Base-by-base conservation (phyloP, 2,113 vertebrate genomes). In the Elachura formosa region DNA sequence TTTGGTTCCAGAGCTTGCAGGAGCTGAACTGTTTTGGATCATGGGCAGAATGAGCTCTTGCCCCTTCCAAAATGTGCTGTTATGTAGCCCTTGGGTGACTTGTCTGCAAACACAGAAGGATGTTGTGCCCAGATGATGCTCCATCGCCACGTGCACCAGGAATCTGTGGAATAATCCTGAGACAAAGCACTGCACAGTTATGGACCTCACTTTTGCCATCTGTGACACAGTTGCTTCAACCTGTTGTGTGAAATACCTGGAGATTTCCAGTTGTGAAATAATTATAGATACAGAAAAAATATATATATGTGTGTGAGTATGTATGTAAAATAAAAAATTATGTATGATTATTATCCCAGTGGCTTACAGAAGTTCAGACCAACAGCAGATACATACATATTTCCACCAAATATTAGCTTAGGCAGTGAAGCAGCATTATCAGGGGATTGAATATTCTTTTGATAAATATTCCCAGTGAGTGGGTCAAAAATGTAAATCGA, bases 401-500 rank as follows among this genome's bases (percentile, higher is more conserved):
- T 93, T 96, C 45, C 33, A 62, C 77, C 93, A 95, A 92, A 93
- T 91, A 96, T 85, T 94, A 63, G 87, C 72, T 96, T 76, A 95
- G 94, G 75, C 84, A 94, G 77, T 23, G 85, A 77, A 93, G 51
- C 28, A 84, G 8, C 48, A 28, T 86, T 93, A 78, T 87, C 82
- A 68, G 45, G 78, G 96, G 96, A 56, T 28, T 83, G 56, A 86
- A 97, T 87, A 89, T 87, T 96, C 94, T 93, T 96, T 95, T 98
- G 96, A 96, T 96, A 96, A 96, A 96, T 95, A 91, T 90, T 93
- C 88, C 96, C 93, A 87, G 66, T 66, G 86, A 94, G 83, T 89
- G 71, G 90, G 90, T 97, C 94, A 95, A 96, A 97, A 97, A 97
- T 97, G 81, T 93, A 97, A 97, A 98, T 96, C 5, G 25, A 94